Base-by-base conservation (phyloP, 2,113 vertebrate species). In the Crotophaga sulcirostris region DNA sequence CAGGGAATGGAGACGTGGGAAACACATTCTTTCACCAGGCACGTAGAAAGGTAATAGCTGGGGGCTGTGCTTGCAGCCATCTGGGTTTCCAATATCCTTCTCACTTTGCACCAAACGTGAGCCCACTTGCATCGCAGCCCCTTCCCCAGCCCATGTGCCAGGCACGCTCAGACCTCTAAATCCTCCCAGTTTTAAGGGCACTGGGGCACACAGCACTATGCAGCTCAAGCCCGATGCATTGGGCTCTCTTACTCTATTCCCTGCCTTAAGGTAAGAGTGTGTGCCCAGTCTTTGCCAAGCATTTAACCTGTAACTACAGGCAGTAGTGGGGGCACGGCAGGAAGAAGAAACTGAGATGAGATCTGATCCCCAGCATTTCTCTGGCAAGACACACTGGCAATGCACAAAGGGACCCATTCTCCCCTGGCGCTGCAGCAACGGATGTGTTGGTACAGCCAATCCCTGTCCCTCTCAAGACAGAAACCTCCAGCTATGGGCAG, bases 31-130 rank as follows among this genome's bases (percentile, higher is more conserved):
- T 75, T 68, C 40, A 0, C 29, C 1, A 2, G 47, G 52, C 62
- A 79, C 25, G 16, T 14, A 28, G 79, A 55, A 70, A 47, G 29
- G 51, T 7, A 1, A 67, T 38, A 81, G n/a, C 34, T 31, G 25
- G 47, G 51, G 62, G 3, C 16, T 0, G 26, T 1, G 0, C 52
- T 45, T 7, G 3, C 2, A 8, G 16, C 56, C 8, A 0, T 44
- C 11, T 0, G 0, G 25, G 4, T 40, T 40, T 91, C 69, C 77
- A 81, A 51, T 13, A 38, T 31, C 33, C 16, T 55, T 91, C 64
- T 59, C 0, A 2, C 72, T 73, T 21, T 64, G 47, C 36, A 45
- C 25, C 38, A 40, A 54, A 49, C 31, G 14, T 2, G 2, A 74
- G 31, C 55, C 55, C 38, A 19, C 34, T 33, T 36, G 31, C 38